A percentile compares a stretch with the other conserved stretches of the same genome.
Conservation (phyloP, 2,113 vertebrate genomes). For the Crocuta crocuta region DNA sequence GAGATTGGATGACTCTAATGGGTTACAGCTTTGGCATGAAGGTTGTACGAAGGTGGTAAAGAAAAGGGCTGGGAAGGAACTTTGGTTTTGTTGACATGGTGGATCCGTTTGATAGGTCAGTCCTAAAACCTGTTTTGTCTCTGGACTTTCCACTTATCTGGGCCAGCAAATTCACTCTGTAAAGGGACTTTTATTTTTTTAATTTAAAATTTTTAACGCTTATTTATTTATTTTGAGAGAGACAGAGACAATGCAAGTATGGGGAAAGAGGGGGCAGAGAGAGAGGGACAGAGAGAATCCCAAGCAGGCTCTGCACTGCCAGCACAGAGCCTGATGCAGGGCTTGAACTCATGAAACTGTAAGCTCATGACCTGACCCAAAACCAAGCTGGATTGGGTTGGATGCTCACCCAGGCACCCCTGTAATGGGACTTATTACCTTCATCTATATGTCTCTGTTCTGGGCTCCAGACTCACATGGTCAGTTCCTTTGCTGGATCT, state of each 20-base stretch:
- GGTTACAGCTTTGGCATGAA: background rate
- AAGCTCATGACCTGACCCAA: no score
- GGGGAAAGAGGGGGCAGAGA: no score
- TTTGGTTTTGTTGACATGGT: background rate
- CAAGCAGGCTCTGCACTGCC: no score
- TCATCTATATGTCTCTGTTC: background rate
- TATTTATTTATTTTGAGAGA: no score
- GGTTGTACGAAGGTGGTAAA: background rate
- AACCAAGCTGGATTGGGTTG: no score
- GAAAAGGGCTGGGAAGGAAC: background rate
- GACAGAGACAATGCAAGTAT: no score
- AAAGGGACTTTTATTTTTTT: background rate
- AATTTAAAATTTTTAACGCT: no score
- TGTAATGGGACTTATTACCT: background rate
- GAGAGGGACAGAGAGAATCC: no score
- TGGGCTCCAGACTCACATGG: background rate
- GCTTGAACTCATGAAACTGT: no score
- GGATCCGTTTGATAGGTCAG: no score
- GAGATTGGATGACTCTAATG: background rate
- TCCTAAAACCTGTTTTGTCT: background rate
- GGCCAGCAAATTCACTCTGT: background rate
- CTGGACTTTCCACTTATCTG: background rate
- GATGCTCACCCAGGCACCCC: no score
- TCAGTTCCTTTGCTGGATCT: background rate
- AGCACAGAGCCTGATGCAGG: no score